Conservation (phyloP, 37 sponge, comb jelly and placozoan genomes). For the Halichondria panicea region DNA sequence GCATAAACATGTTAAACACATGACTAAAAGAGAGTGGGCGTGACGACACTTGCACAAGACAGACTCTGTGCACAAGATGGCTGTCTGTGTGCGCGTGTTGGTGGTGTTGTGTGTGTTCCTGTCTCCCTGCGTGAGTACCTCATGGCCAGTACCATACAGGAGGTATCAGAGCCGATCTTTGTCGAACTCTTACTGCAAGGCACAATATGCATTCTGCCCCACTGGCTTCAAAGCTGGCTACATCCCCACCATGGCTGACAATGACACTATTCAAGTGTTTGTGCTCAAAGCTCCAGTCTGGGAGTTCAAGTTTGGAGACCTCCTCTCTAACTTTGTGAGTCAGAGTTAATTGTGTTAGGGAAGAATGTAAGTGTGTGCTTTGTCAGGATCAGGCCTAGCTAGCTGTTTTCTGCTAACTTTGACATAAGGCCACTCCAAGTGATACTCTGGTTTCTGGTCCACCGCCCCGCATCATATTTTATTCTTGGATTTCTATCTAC, state of each 20-base stretch:
- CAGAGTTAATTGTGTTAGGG: neutral
- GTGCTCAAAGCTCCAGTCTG: constrained; percentile 62
- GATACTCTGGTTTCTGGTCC: too few relatives aligned
- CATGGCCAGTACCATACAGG: constrained; percentile 54
- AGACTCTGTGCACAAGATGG: neutral
- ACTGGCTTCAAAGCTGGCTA: constrained; percentile 18
- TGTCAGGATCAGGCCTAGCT: too few relatives aligned
- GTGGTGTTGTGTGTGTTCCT: neutral
- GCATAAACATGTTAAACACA: neutral
- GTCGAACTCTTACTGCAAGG: constrained; percentile 52
- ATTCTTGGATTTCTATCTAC: too few relatives aligned
- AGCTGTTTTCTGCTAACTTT: too few relatives aligned
- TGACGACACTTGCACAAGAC: neutral
- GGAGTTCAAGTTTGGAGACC: constrained; percentile 59
- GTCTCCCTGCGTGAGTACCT: neutral
- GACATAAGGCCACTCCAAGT: too few relatives aligned
- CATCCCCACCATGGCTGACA: constrained; percentile 43
- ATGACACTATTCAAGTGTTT: constrained; percentile 57
- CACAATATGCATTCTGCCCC: constrained; percentile 33
- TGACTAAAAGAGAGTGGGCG: neutral
- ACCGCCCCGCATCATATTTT: too few relatives aligned
- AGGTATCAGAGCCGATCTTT: constrained; percentile 27
- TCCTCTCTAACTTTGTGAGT: constrained; percentile 52
- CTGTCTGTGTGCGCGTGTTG: neutral
- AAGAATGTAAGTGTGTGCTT: too few relatives aligned